Evolutionary conservation across 2,888 invertebrate species (phyloP).

Genomic region (Leucoptera coffeella): DNA sequence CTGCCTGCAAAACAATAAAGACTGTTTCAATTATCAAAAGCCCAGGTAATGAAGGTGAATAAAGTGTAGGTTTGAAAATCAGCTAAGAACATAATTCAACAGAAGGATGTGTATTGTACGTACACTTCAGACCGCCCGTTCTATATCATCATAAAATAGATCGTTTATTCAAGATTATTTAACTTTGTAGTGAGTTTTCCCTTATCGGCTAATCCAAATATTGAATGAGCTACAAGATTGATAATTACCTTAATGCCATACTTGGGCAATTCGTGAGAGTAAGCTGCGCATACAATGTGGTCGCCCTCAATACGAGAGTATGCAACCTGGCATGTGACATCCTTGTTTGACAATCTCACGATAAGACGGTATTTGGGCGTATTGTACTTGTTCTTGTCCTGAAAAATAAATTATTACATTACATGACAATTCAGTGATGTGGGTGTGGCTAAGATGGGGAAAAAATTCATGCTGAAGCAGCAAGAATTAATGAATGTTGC

Average conservation of each 20-base stretch:
- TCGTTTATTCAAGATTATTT: background rate
- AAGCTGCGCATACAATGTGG: conserved; percentile 93
- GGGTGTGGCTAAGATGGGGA: no score
- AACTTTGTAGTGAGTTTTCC: background rate
- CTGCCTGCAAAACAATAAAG: conserved; percentile 54
- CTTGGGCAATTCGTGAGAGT: conserved; percentile 92
- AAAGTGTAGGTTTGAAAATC: no score
- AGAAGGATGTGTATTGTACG: conserved; percentile 33
- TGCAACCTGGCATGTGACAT: conserved; percentile 96
- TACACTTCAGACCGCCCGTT: conserved; percentile 50
- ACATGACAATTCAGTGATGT: background rate
- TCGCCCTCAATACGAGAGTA: conserved; percentile 99
- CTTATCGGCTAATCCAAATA: background rate
- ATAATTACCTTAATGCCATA: conserved; percentile 81
- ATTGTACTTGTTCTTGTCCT: conserved; percentile 99
- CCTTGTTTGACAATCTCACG: conserved; percentile 95
- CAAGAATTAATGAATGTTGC: no score
- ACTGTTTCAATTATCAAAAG: background rate
- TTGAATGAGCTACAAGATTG: background rate
- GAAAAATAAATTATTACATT: conserved; percentile 6
- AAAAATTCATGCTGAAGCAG: no score
- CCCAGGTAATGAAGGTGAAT: no score
- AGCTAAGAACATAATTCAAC: conserved; percentile 44
- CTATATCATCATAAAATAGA: conserved; percentile 52
- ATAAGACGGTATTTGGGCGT: conserved; percentile 98